Base-by-base conservation (phyloP, 2,888 invertebrate genomes). In the Noctua fimbriata region DNA sequence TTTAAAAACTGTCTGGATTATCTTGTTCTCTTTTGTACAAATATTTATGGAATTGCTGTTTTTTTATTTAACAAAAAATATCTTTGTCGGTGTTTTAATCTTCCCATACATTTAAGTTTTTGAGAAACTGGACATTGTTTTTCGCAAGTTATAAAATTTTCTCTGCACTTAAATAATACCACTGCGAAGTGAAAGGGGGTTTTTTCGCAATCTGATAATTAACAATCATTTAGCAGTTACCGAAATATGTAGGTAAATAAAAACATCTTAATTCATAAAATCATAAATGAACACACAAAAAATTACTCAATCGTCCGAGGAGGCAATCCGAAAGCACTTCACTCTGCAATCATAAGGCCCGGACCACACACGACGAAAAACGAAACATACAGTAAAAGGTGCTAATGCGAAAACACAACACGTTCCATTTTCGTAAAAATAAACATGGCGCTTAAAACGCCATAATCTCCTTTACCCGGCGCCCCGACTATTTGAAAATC, bases 321-420 rank as follows among this genome's bases (percentile, higher is more conserved):
- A 78, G 82, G 78, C 78, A 84, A 86, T 87, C 71, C 10, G 47
- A 76, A 85, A 73, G 75, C 81, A 87, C 89, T 88, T 84, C 72
- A 75, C 78, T 82, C 70, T 28, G 72, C 73, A 81, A 85, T 87
- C 81, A 81, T 81, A 69, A 83, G 69, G 52, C 21, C 63, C 71
- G 85, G 96, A 95, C 96, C 96, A 95, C 96, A 96, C 96, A 96
- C 95, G 94, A 88, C 88, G 95, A 79, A 91, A 94, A 94, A 95
- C 94, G 90, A 78, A 92, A 92, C 93, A 92, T 88, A 93, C 95
- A 96, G 95, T 96, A 95, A 96, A 96, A 96, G 96, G 96, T 95
- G 96, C 93, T 96, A 96, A 96, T 92, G 93, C 94, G 93, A 95
- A 96, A 95, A 93, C 93, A 94, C 91, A 93, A 95, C 94, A 94